Conservation (phyloP, 2,888 invertebrate species). For the Idaea dimidiata region DNA sequence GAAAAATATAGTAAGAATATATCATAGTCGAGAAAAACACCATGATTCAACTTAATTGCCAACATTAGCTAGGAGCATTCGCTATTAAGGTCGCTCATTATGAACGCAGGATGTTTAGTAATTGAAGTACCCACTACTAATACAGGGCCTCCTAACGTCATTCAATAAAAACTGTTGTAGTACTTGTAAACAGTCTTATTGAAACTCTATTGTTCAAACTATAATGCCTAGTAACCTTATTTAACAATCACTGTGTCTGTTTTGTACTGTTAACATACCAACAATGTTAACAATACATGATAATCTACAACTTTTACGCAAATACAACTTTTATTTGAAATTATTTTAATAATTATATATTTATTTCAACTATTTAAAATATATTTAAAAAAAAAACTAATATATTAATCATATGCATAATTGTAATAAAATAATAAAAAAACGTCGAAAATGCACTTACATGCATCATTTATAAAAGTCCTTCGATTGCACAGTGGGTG, state of each 20-base stretch:
- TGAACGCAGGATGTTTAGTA: constrained; percentile 47
- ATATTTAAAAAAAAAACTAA: too few relatives aligned
- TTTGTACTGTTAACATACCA: neutral
- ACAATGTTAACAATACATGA: neutral
- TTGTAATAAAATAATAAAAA: constrained; percentile 2
- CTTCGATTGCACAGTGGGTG: constrained; percentile 37
- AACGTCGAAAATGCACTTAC: constrained; percentile 53
- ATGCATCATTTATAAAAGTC: constrained; percentile 65
- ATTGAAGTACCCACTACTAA: constrained; percentile 31
- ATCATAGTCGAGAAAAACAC: constrained; percentile 35
- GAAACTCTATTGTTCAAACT: constrained; percentile 35
- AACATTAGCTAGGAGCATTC: constrained; percentile 32
- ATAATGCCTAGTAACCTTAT: constrained; percentile 27
- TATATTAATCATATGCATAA: too few relatives aligned
- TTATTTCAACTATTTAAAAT: too few relatives aligned
- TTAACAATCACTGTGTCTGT: constrained; percentile 10
- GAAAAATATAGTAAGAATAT: constrained; percentile 26
- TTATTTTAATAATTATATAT: neutral
- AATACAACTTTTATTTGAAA: neutral
- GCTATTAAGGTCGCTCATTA: constrained; percentile 34
- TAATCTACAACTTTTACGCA: neutral
- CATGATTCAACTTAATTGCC: constrained; percentile 34
- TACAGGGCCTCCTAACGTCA: constrained; percentile 9
- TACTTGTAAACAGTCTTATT: constrained; percentile 15
- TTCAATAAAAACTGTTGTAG: constrained; percentile 36